Percentiles rank a stretch among this genome's conserved stretches.
These are phyloP conservation scores for Atopsyche davidsoni DNA, from an alignment of 1,140 invertebrate genomes.

Conservation along the genomic window DNA sequence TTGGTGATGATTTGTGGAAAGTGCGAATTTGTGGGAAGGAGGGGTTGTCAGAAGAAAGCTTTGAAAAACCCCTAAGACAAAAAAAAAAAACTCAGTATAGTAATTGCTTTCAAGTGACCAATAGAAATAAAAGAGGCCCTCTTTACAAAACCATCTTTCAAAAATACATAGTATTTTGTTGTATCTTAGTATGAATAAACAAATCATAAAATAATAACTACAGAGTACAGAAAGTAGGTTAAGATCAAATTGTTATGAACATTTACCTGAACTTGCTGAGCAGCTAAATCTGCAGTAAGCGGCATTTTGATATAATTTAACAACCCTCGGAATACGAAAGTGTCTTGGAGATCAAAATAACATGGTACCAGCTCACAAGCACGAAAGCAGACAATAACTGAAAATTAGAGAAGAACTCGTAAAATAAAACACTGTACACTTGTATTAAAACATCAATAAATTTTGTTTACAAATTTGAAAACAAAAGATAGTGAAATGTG, in stretches of 20 bases:
- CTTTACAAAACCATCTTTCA: too few relatives aligned
- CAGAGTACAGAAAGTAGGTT: too few relatives aligned
- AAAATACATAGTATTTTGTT: too few relatives aligned
- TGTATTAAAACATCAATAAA: background rate
- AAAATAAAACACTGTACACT: background rate
- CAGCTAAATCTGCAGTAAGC: conserved; percentile 68
- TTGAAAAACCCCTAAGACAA: too few relatives aligned
- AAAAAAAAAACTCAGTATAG: too few relatives aligned
- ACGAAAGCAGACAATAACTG: conserved; percentile 22
- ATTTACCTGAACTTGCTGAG: conserved; percentile 64
- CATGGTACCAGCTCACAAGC: conserved; percentile 24
- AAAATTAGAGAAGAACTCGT: conserved; percentile 10
- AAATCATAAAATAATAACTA: too few relatives aligned
- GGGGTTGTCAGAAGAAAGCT: too few relatives aligned
- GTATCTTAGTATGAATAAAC: too few relatives aligned
- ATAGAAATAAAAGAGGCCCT: too few relatives aligned
- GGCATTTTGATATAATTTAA: conserved; percentile 51
- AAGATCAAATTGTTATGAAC: conserved; percentile 4
- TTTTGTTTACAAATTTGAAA: background rate
- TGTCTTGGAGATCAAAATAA: conserved; percentile 14
- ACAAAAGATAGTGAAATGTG: background rate
- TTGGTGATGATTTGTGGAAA: too few relatives aligned
- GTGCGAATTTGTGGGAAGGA: too few relatives aligned
- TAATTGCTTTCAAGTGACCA: too few relatives aligned
- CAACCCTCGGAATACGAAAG: conserved; percentile 18